These are phyloP conservation scores for Mus caroli DNA, from an alignment of 2,797 vertebrate genomes.

Conservation along the genomic window DNA sequence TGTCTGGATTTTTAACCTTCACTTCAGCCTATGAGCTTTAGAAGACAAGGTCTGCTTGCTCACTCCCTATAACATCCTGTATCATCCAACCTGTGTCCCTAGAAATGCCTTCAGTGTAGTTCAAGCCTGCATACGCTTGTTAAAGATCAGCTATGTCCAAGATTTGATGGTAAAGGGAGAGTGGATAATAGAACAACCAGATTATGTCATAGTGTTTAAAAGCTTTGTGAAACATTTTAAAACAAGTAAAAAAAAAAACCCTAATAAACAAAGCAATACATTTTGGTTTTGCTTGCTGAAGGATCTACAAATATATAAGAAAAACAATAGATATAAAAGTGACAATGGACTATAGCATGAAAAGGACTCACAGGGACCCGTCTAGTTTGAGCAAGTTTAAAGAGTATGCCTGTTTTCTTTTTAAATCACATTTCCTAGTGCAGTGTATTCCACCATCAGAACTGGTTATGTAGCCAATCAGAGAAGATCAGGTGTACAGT, in stretches of 20 bases:
- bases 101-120: not conserved
- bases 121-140: not conserved
- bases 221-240: not conserved
- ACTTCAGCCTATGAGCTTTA: not conserved
- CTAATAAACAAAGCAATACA: not conserved
- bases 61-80: fast-evolving
- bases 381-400: fast-evolving
- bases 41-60: not conserved
- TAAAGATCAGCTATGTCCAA: not conserved
- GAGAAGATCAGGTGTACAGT: not conserved
- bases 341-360: not conserved
- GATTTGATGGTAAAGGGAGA: not conserved
- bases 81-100: not conserved
- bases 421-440: not conserved
- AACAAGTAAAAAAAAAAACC: not conserved
- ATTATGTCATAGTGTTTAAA: fast-evolving
- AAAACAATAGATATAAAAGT: not conserved
- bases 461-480: fast-evolving
- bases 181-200: not conserved
- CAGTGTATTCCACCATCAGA: no score
- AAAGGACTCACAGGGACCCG: no score
- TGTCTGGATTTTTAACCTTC: no score
- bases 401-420: not conserved
- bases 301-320: not conserved
- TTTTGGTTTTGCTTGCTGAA: not conserved